Conservation (phyloP, 2,888 invertebrate genomes). For the Sympetrum striolatum region DNA sequence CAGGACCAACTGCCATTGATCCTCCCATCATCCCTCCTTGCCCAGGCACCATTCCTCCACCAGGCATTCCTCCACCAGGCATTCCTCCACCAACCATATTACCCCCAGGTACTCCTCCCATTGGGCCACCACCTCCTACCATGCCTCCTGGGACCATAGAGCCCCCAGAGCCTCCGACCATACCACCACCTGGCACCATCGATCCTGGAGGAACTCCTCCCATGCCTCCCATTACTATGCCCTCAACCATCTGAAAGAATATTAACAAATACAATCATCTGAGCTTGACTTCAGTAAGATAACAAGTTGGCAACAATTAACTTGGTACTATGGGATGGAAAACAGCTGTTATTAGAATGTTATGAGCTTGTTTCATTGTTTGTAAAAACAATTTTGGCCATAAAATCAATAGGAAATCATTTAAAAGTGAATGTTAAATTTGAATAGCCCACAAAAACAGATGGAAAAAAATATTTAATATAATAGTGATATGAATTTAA, state of each 20-base stretch:
- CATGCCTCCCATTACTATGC: constrained; percentile 57
- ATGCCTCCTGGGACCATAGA: not conserved
- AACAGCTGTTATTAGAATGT: not conserved
- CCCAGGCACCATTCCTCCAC: not conserved
- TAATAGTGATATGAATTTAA: no score
- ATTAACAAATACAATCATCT: not conserved
- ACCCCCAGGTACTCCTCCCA: not conserved
- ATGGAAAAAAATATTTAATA: no score
- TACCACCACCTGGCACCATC: not conserved
- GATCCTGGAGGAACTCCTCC: constrained; percentile 61
- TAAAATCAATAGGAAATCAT: no score
- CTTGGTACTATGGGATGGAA: not conserved
- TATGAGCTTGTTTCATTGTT: no score
- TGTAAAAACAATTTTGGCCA: no score
- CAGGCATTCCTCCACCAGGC: no score
- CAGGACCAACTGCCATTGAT: not conserved
- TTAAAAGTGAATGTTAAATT: no score
- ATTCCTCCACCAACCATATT: not conserved
- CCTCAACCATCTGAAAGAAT: constrained; percentile 48
- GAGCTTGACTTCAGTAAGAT: not conserved
- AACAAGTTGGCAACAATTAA: not conserved
- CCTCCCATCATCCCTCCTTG: not conserved
- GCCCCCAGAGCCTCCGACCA: not conserved
- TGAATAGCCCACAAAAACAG: no score
- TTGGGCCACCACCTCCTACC: not conserved